Conservation (phyloP, 35 echinoderm and acorn worm genomes). For the Apostichopus japonicus region DNA sequence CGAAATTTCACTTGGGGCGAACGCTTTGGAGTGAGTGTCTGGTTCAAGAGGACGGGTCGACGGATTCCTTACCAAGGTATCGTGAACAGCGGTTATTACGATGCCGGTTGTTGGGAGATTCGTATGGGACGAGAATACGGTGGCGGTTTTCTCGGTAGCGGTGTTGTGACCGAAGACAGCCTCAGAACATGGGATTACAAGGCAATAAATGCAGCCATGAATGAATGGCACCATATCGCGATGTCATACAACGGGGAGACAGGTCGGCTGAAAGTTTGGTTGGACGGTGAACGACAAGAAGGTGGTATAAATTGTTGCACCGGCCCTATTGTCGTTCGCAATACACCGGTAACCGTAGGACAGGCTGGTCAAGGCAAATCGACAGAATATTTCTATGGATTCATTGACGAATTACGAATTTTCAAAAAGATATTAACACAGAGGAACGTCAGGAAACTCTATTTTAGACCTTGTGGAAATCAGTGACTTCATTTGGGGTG, state of each 20-base stretch:
- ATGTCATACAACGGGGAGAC: conserved; percentile 77
- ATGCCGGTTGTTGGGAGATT: conserved; percentile 82
- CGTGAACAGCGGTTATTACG: conserved; percentile 77
- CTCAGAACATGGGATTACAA: conserved; percentile 63
- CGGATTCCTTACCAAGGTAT: conserved; percentile 65
- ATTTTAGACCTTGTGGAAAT: conserved; percentile 30
- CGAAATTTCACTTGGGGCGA: conserved; percentile 59
- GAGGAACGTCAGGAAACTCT: conserved; percentile 29
- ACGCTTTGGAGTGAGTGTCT: conserved; percentile 70
- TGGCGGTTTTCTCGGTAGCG: conserved; percentile 59
- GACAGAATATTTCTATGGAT: conserved; percentile 72
- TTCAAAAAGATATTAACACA: conserved; percentile 56
- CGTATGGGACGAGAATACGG: conserved; percentile 73
- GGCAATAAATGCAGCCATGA: conserved; percentile 27
- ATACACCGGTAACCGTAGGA: conserved; percentile 73
- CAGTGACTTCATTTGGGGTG: not conserved
- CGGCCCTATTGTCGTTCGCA: conserved; percentile 55
- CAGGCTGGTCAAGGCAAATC: conserved; percentile 66
- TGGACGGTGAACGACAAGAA: conserved; percentile 54
- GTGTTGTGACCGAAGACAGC: conserved; percentile 57
- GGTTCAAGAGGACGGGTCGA: conserved; percentile 71
- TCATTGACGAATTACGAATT: conserved; percentile 79
- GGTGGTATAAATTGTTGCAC: conserved; percentile 58
- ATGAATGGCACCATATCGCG: conserved; percentile 73
- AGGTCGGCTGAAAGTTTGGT: conserved; percentile 54